Evolutionary conservation across 2,797 vertebrate species (phyloP), one percentile per base, ranked within the genome.

Genomic region (Pampus argenteus): DNA sequence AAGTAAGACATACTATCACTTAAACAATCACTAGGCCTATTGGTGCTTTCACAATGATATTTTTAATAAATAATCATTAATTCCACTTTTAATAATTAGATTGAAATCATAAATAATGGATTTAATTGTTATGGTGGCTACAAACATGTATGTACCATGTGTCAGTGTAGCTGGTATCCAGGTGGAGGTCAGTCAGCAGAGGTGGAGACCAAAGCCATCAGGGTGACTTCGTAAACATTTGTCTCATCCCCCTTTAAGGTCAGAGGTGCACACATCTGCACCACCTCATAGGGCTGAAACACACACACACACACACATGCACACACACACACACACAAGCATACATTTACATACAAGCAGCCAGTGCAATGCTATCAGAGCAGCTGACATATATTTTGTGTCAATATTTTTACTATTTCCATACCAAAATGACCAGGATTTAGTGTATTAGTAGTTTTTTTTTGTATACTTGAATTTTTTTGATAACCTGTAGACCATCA

Each of bases 231-330:
- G 92, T 97, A 97, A 38, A 90, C 85, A 14, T 91, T 93, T 0
- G 87, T 95, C 48, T 95, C 28, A 0, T 96, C 93, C 2, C 95
- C 93, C 86, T 82, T 95, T 50, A 98, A 58, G 18, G 92, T 94
- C 68, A 99, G 93, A 45, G 93, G 74, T 57, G 92, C 89, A 28
- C 94, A 91, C 54, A 87, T 85, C n/a, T 91, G 84, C 18, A 94
- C 90, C 7, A 95, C 92, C 3, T 95, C 92, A 56, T 89, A 84
- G 0, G 90, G 94, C 98, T 99, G 84, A 75, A 87, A 84, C 22
- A 79, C 42, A 44, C 56, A 74, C 44, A 61, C 26, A 61, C 48
- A 48, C 56, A 74, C 49, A 62, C 28, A 61, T 42, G 42, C 48
- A 38, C 18, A 66, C 23, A 52, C 44, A 61, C 26, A 61, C 48